These are phyloP conservation scores for Rhorus exstirpatorius DNA, from an alignment of 2,888 invertebrate genomes.

Conservation along the genomic window DNA sequence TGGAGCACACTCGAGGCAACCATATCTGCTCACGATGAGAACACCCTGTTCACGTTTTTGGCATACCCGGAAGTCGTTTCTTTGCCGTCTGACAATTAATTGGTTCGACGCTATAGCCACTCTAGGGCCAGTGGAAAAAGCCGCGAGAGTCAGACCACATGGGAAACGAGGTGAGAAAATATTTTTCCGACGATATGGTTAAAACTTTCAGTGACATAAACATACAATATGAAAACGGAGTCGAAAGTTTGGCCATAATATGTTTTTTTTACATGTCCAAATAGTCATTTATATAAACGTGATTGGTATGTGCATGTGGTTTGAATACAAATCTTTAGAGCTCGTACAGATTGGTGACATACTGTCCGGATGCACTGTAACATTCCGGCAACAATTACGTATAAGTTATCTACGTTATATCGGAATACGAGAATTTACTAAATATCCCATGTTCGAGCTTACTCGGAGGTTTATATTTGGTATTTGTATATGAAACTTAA, in stretches of 20 bases:
- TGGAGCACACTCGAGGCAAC: constrained; percentile 13
- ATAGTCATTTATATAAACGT: too few species aligned
- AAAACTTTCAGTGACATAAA: neutral
- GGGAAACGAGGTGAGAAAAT: constrained; percentile 18
- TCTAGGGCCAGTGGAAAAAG: neutral
- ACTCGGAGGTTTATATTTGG: constrained; percentile 27
- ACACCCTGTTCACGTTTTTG: constrained; percentile 49
- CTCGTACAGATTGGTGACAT: neutral
- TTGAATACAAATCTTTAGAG: too few species aligned
- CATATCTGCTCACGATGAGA: constrained; percentile 32
- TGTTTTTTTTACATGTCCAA: too few species aligned
- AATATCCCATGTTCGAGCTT: constrained; percentile 15
- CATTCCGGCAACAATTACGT: neutral
- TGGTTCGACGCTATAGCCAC: constrained; percentile 38
- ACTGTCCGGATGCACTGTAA: neutral
- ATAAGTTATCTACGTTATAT: neutral
- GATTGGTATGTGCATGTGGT: too few species aligned
- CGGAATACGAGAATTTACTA: neutral
- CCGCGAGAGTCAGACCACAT: neutral
- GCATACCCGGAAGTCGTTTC: constrained; percentile 32
- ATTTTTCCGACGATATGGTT: neutral
- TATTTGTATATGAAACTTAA: constrained; percentile 23
- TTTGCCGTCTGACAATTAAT: constrained; percentile 47
- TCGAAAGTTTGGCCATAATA: too few species aligned
- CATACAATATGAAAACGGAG: too few species aligned